Evolutionary conservation across 2,797 vertebrate genomes (phyloP).

Genomic region (Gallinago nigripennis): DNA sequence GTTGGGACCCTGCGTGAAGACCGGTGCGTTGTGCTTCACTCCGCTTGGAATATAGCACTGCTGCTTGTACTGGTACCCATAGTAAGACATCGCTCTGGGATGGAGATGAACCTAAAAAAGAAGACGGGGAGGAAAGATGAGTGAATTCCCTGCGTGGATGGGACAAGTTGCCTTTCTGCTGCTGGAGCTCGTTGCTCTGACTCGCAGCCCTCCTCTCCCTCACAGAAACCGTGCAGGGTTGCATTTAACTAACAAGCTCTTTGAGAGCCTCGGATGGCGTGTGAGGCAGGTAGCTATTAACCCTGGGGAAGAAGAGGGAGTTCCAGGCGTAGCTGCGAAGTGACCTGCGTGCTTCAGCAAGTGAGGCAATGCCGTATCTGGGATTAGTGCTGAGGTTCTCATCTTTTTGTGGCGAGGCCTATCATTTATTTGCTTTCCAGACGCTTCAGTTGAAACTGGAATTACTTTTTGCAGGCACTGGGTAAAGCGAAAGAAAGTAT

Average conservation of each 20-base stretch:
- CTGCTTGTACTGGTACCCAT: conserved; percentile 5
- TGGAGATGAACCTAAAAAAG: background rate
- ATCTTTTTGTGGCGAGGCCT: background rate
- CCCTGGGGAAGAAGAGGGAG: background rate
- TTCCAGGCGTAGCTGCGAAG: background rate
- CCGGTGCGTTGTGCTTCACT: fast-evolving
- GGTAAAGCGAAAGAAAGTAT: background rate
- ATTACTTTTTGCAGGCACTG: background rate
- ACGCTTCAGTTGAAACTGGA: background rate
- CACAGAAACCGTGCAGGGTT: background rate
- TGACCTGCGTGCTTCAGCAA: background rate
- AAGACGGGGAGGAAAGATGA: background rate
- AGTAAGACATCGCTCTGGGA: background rate
- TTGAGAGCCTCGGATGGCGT: too few relatives aligned
- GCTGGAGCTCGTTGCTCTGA: background rate
- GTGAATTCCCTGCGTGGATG: background rate
- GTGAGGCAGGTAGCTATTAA: background rate
- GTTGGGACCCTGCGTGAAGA: background rate
- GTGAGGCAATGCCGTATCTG: background rate
- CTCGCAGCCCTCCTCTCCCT: background rate
- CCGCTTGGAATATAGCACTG: background rate
- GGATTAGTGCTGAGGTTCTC: background rate
- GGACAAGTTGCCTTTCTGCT: background rate
- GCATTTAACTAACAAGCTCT: background rate
- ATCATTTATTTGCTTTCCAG: background rate